A percentile compares a stretch with the other conserved stretches of the same genome.
Evolutionary conservation across 1,140 invertebrate genomes (phyloP).

Genomic region (Drosophila varians): DNA sequence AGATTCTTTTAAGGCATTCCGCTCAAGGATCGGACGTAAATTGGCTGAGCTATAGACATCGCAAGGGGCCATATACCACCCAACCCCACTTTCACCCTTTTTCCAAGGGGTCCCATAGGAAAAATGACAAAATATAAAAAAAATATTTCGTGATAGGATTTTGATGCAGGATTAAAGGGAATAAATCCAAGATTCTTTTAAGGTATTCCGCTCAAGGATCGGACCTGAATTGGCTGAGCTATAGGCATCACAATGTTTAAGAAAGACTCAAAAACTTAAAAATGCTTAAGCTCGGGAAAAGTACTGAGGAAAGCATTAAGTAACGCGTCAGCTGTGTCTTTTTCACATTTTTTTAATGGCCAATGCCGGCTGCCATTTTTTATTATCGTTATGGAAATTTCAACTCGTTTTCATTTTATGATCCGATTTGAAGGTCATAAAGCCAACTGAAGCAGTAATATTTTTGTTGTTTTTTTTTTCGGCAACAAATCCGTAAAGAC

Average conservation of each 20-base stretch:
- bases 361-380: conserved; percentile 3
- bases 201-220: too few species aligned
- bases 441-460: conserved; percentile 18
- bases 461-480: conserved; percentile 1
- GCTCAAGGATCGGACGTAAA: not conserved
- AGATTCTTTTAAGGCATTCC: not conserved
- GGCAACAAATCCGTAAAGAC: conserved; percentile 38
- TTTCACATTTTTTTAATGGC: conserved; percentile 15
- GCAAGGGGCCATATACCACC: too few species aligned
- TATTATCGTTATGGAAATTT: conserved; percentile 30
- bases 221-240: too few species aligned
- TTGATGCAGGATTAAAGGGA: too few species aligned
- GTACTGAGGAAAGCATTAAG: conserved; percentile 3
- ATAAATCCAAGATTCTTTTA: too few species aligned
- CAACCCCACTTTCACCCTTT: too few species aligned
- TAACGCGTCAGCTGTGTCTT: conserved; percentile 4
- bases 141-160: too few species aligned
- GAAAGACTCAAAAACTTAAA: too few species aligned
- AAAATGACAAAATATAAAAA: too few species aligned
- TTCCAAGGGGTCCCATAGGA: too few species aligned
- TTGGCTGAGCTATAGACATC: not conserved
- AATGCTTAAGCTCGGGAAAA: too few species aligned
- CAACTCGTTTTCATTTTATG: conserved; percentile 46
- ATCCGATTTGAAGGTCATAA: conserved; percentile 42
- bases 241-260: too few species aligned